A percentile compares a stretch with the other conserved stretches of the same genome.
Conservation (phyloP, 1,140 invertebrate species). For the Branchinecta lindahli region DNA sequence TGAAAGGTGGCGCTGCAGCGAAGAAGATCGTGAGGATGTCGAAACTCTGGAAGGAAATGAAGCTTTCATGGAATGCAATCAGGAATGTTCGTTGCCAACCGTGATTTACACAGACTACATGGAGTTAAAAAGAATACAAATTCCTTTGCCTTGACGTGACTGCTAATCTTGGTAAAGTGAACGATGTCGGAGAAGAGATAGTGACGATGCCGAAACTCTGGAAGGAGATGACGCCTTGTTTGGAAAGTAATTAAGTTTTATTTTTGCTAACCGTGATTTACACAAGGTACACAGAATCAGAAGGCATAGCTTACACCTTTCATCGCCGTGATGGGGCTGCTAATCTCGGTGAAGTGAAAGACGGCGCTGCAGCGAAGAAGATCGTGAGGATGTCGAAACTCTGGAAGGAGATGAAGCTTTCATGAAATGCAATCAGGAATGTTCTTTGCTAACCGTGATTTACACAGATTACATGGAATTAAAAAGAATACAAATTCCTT, state of each 20-base stretch:
- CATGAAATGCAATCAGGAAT: no score
- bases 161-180: constrained; percentile 92
- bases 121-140: constrained; percentile 70
- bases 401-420: no score
- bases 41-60: no score
- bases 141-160: no score
- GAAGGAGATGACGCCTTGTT: no score
- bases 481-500: constrained; percentile 82
- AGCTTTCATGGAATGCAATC: no score
- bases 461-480: constrained; percentile 78
- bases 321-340: constrained; percentile 82
- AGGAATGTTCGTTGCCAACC: constrained; percentile 79
- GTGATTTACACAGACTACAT: constrained; percentile 88
- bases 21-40: no score
- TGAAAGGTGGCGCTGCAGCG: no score
- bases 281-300: constrained; percentile 73
- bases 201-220: constrained; percentile 86
- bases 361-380: no score
- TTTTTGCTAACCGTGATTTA: no score
- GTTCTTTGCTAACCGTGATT: constrained; percentile 74
- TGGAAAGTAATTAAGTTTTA: constrained; percentile 90
- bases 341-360: no score
- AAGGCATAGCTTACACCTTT: constrained; percentile 92
- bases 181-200: constrained; percentile 94
- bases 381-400: no score